Evolutionary conservation across 1,140 invertebrate species (phyloP), one percentile per base, ranked within the genome.

Genomic region (Idris sp.): DNA sequence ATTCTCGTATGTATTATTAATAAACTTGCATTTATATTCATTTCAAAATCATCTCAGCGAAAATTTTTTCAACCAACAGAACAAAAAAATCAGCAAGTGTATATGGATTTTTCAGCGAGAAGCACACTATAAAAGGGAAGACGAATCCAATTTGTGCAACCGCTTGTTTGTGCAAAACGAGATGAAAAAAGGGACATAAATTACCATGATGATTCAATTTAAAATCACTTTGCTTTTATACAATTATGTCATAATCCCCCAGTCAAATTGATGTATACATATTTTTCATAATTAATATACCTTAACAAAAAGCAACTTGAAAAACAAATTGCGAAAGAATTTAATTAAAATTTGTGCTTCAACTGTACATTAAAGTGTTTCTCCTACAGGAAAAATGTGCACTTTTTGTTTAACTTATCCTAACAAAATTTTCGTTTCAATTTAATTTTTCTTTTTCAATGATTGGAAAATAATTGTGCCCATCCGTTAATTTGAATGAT

Each of bases 1-100:
- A 15, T 9, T 58, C 43, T 11, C 28, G 18, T 31, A 58, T 53
- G 43, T 58, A 64, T 19, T 59, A 69, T 69, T 59, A 68, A 68
- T 68, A 36, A 49, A 43, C 43, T 10, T 22, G 53, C 30, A 53
- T 67, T 67, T 56, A 38, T 48, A n/a, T n/a, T n/a, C n/a, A 56
- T 56, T 67, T 31, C 62, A 67, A 67, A 65, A 38, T 10, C 25
- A 18, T 28, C 36, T 43, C 49, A 51, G 15, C 46, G 19, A 38
- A 15, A 4, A 31, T 41, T 33, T 31, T 51, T 61, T 25, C 22
- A 1, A 9, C 10, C 10, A 1, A 9, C 26, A n/a, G n/a, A 13
- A 6, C 8, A 40, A 40, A 54, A 54, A 40, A 6, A n/a, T n/a
- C n/a, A n/a, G n/a, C n/a, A n/a, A n/a, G n/a, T 10, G 40, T 7